These are phyloP conservation scores for Vidua macroura DNA, from an alignment of 2,113 vertebrate genomes.

Conservation along the genomic window DNA sequence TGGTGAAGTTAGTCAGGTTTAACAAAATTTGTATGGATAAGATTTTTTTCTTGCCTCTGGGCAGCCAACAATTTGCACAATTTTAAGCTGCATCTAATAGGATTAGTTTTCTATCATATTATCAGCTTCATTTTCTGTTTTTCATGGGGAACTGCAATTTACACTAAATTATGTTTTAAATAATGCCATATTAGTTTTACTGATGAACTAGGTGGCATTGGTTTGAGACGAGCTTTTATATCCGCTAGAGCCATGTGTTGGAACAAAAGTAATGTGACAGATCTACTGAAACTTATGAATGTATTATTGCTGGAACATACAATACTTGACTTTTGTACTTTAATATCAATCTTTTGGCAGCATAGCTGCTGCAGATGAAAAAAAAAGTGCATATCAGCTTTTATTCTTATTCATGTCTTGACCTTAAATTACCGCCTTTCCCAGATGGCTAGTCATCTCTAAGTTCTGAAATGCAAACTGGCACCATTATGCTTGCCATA, in stretches of 20 bases:
- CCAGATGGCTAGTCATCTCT: constrained; percentile 32
- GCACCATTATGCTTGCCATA: background rate
- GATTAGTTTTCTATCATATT: background rate
- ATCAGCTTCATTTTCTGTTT: background rate
- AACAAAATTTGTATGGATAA: background rate
- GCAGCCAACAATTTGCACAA: background rate
- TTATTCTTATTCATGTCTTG: constrained; percentile 8
- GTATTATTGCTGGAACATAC: constrained; percentile 37
- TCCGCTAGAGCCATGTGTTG: background rate
- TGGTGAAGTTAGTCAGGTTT: background rate
- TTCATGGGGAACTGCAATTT: background rate
- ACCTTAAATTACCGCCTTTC: constrained; percentile 30
- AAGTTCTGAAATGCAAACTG: constrained; percentile 44
- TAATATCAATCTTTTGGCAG: constrained; percentile 44
- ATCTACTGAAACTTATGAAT: constrained; percentile 36
- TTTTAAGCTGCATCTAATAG: background rate
- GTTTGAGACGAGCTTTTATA: constrained; percentile 28
- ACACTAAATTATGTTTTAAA: background rate
- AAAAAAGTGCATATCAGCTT: constrained; percentile 17
- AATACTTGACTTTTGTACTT: constrained; percentile 50
- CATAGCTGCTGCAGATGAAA: constrained; percentile 12
- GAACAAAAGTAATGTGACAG: constrained; percentile 53
- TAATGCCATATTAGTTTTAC: background rate
- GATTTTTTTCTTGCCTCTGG: background rate
- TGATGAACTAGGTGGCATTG: background rate